phyloP scores from a whole-genome alignment of 2,113 vertebrate species.

The Platichthys flesus region DNA sequence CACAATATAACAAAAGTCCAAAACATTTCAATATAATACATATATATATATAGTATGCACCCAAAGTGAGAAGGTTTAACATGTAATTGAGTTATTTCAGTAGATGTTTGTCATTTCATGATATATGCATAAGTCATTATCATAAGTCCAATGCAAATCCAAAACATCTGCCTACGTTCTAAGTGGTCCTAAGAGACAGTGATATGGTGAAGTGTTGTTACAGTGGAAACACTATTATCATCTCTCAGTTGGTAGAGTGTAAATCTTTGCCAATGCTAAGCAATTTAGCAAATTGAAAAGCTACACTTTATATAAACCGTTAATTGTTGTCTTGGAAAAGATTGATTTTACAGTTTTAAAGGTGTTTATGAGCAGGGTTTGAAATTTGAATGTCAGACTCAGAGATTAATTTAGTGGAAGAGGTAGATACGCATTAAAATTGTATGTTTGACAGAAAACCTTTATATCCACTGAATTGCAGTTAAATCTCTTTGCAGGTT shows the following conservation, averaged over 20 bases:
- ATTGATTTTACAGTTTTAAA: neutral
- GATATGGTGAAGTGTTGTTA: neutral
- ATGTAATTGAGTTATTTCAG: too few species aligned
- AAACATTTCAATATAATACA: too few species aligned
- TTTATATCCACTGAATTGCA: neutral
- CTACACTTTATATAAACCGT: neutral
- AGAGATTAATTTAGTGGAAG: neutral
- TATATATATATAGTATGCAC: too few species aligned
- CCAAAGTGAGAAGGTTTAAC: too few species aligned
- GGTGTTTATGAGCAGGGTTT: neutral
- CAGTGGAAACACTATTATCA: neutral
- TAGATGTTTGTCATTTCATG: too few species aligned
- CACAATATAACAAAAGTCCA: too few species aligned
- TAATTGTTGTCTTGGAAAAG: conserved; percentile 3
- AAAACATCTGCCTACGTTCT: neutral
- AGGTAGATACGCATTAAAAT: neutral
- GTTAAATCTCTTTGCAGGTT: neutral
- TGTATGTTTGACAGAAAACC: neutral
- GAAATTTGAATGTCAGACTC: neutral
- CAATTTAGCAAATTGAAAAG: neutral
- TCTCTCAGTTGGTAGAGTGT: neutral
- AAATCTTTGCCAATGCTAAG: neutral
- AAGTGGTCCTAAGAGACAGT: too few species aligned
- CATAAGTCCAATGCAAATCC: too few species aligned
- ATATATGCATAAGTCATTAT: too few species aligned